Evolutionary conservation across 2,888 invertebrate genomes (phyloP).

Genomic region (Adineta ricciae): DNA sequence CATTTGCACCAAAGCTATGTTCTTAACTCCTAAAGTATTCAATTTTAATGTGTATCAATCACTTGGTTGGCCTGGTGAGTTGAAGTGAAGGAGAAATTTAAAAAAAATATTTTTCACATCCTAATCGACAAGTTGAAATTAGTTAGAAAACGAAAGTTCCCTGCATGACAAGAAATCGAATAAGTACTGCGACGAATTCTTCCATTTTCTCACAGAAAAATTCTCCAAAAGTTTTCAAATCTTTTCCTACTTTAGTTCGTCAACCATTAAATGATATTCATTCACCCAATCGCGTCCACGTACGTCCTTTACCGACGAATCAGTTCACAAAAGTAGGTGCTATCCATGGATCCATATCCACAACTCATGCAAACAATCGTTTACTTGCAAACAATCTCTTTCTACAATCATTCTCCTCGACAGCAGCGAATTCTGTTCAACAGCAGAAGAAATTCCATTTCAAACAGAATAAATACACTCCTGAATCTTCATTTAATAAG

Average conservation of each 20-base stretch:
- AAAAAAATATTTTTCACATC: too few relatives aligned
- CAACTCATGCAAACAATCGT: neutral
- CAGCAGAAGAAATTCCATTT: neutral
- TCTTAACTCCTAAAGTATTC: constrained; percentile 6
- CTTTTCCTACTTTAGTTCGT: neutral
- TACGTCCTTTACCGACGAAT: neutral
- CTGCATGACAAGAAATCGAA: too few relatives aligned
- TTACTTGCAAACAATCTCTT: neutral
- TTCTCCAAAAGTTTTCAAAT: too few relatives aligned
- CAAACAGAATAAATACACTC: neutral
- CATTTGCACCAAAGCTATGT: neutral
- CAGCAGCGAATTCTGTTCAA: neutral
- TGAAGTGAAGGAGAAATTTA: neutral
- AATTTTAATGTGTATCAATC: neutral
- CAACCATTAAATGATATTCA: neutral
- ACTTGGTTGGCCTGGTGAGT: neutral
- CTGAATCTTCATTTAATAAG: constrained; percentile 33
- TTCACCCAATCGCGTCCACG: neutral
- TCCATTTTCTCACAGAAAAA: too few relatives aligned
- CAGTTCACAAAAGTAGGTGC: neutral
- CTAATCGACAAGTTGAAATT: too few relatives aligned
- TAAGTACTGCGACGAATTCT: too few relatives aligned
- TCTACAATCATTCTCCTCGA: neutral
- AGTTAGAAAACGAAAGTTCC: too few relatives aligned
- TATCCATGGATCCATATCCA: neutral